Evolutionary conservation across 2,888 invertebrate species (phyloP).

Genomic region (Oeneis ivallda): DNA sequence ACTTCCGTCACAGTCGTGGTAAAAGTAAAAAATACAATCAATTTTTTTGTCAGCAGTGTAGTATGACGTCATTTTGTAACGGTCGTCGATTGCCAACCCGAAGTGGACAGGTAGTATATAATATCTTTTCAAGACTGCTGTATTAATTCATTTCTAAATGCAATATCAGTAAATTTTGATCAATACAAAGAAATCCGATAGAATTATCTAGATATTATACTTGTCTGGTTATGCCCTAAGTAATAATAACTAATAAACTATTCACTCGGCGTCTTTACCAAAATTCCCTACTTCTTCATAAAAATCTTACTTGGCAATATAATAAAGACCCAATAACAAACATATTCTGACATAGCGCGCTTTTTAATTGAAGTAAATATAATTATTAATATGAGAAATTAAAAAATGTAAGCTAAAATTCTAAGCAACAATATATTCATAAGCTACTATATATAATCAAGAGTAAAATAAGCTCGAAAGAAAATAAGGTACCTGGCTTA

Average conservation of each 20-base stretch:
- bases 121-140: neutral
- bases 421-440: neutral
- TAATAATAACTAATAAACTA: neutral
- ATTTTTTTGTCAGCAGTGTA: too few species aligned
- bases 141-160: too few species aligned
- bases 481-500: neutral
- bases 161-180: too few species aligned
- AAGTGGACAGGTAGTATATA: too few species aligned
- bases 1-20: too few species aligned
- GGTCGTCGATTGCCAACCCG: too few species aligned
- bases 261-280: neutral
- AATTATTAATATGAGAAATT: neutral
- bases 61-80: too few species aligned
- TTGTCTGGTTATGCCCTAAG: neutral
- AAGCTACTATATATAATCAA: neutral
- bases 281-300: neutral
- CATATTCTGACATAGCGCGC: neutral
- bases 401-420: neutral
- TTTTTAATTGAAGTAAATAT: neutral
- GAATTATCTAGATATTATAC: too few species aligned
- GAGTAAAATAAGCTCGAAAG: conserved; percentile 1
- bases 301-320: neutral
- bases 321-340: neutral
- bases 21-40: too few species aligned
- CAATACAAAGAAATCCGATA: too few species aligned